Percentiles rank a stretch among this genome's conserved stretches.
Conservation (phyloP, 2,113 vertebrate species). For the Istiophorus platypterus region DNA sequence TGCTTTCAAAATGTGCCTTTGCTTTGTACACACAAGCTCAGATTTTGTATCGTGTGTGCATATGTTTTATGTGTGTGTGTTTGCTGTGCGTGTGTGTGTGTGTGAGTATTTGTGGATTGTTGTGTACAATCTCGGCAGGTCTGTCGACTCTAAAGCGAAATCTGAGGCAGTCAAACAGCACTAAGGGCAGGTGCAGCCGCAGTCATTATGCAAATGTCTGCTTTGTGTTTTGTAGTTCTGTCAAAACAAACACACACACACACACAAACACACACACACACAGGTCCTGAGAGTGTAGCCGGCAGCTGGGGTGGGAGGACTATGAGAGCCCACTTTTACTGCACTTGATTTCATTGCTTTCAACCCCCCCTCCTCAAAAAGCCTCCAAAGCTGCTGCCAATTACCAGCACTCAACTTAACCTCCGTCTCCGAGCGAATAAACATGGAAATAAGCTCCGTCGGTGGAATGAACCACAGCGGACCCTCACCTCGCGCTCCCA, state of each 20-base stretch:
- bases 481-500: slow-evolving; percentile 17
- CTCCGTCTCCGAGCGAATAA: slow-evolving; percentile 31
- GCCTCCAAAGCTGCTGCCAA: slow-evolving; percentile 55
- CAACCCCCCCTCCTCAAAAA: slow-evolving; percentile 34
- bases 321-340: slow-evolving; percentile 32
- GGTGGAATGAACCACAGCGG: slow-evolving; percentile 11
- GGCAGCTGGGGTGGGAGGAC: slow-evolving; percentile 37
- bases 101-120: slow-evolving; percentile 35
- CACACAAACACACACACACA: slow-evolving; percentile 5
- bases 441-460: slow-evolving; percentile 45
- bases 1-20: slow-evolving; percentile 12
- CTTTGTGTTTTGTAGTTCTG: slow-evolving; percentile 60
- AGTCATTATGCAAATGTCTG: slow-evolving; percentile 78
- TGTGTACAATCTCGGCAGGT: slow-evolving; percentile 38
- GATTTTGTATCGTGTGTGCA: slow-evolving; percentile 8
- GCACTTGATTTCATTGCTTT: slow-evolving; percentile 59
- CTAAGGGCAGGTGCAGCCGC: slow-evolving; percentile 73
- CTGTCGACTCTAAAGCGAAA: slow-evolving; percentile 42
- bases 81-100: neutral
- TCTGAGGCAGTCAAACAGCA: slow-evolving; percentile 43
- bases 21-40: neutral
- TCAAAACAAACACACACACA: slow-evolving; percentile 66
- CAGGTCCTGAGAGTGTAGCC: slow-evolving; percentile 37
- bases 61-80: slow-evolving; percentile 4
- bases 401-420: slow-evolving; percentile 51